Percentiles rank a stretch among this genome's conserved stretches.
Evolutionary conservation across 64 coral and sea anemone species (phyloP).

Genomic region (Montipora foliosa): DNA sequence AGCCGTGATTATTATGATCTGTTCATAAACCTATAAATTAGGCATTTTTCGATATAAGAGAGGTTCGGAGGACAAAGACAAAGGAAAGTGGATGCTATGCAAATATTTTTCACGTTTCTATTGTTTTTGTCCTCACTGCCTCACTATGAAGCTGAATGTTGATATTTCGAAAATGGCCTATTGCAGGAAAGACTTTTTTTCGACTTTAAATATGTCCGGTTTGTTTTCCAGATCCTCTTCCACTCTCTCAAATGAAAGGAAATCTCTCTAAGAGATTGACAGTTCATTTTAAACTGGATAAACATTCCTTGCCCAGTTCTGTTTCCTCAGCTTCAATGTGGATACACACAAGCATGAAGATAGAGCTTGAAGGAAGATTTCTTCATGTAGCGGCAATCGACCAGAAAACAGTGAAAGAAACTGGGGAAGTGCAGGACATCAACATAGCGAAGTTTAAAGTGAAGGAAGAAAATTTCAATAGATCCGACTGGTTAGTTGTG

Average conservation of each 20-base stretch:
- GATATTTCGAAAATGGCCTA: no score
- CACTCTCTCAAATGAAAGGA: not conserved
- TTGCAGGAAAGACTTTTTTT: no score
- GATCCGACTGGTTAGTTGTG: not conserved
- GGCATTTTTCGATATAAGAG: no score
- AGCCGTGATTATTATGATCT: no score
- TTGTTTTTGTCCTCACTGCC: no score
- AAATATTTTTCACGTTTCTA: no score
- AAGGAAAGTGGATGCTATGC: no score
- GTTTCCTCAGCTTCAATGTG: slow-evolving; percentile 7
- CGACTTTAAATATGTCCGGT: not conserved
- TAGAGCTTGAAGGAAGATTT: not conserved
- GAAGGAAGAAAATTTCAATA: not conserved
- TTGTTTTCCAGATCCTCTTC: not conserved
- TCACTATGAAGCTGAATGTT: no score
- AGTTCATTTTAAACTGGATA: slow-evolving; percentile 22
- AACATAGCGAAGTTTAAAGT: not conserved
- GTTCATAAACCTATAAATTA: no score
- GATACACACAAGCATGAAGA: slow-evolving; percentile 4
- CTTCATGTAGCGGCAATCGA: not conserved
- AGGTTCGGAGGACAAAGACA: no score
- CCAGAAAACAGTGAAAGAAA: not conserved
- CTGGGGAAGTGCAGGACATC: not conserved
- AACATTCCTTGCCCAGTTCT: not conserved
- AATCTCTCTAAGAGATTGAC: not conserved